Conservation (phyloP, 2,113 vertebrate genomes). For the Noturus placidus region DNA sequence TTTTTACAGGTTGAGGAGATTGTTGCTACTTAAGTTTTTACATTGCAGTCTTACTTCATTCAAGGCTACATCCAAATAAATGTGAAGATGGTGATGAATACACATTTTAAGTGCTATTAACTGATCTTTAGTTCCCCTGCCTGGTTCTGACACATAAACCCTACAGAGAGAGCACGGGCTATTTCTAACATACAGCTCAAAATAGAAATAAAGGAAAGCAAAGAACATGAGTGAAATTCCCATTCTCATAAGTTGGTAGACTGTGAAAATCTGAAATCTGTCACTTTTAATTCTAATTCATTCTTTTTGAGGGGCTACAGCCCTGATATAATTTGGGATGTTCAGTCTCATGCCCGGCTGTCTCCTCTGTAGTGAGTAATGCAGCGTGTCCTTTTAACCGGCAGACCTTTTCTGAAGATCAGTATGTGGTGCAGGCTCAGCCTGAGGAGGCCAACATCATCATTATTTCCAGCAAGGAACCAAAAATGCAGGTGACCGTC, state of each 20-base stretch:
- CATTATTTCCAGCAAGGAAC: conserved; percentile 81
- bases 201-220: background rate
- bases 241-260: background rate
- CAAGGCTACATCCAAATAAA: background rate
- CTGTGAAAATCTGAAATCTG: background rate
- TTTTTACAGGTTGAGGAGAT: background rate
- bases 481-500: conserved; percentile 81
- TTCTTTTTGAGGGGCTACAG: background rate
- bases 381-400: conserved; percentile 79
- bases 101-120: conserved; percentile 61
- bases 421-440: conserved; percentile 80
- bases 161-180: conserved; percentile 75
- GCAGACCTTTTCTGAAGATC: conserved; percentile 83
- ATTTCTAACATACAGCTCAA: background rate
- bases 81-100: conserved; percentile 23
- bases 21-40: background rate
- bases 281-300: background rate
- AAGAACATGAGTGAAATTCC: background rate
- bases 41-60: background rate
- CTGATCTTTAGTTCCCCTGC: conserved; percentile 80
- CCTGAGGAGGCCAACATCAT: conserved; percentile 77
- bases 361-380: conserved; percentile 78
- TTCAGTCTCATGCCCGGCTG: conserved; percentile 42
- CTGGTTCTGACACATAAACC: conserved; percentile 76
- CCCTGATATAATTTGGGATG: background rate